Evolutionary conservation across 2,888 invertebrate genomes (phyloP), one percentile per base, ranked within the genome.

Genomic region (Plagodis pulveraria): DNA sequence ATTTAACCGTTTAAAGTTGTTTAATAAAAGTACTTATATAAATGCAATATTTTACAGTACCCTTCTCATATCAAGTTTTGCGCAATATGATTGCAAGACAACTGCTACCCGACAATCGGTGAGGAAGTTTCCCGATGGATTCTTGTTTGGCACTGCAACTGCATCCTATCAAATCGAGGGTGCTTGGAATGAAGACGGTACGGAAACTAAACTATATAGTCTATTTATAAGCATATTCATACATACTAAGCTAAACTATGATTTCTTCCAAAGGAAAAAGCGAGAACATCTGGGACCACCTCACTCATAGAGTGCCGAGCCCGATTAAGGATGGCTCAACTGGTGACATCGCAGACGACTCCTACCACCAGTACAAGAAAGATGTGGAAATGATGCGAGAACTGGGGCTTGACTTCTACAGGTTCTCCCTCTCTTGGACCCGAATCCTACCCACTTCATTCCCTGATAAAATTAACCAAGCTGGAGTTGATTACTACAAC

Each of bases 341-440:
- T 57, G 95, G 92, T 0, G 94, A 95, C 69, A 78, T 94, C 2
- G 91, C 94, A 0, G 88, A 93, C 45, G 94, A 95, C 68, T 93
- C 93, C 12, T 94, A 95, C 73, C 87, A 95, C 74, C 88, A 89
- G 63, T 94, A 93, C 72, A 86, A 93, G 70, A 92, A 94, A 61
- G 93, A 94, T 63, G 86, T 93, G 0, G 81, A 86, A 57, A 82
- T 93, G 73, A 67, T 93, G 61, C 78, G 83, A 42, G 81, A 90
- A 60, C 70, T 93, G 5, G 89, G 89, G 0, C 77, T 91, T 0
- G 83, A 93, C 62, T 88, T 83, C 68, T 94, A 94, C 73, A 82
- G 94, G 32, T 94, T 94, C 69, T 94, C 94, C 0, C 72, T 94
- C 8, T 91, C 94, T 0, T 96, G 96, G 96, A 69, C 94, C 0